Conservation (phyloP, 2,797 vertebrate genomes). For the Acrossocheilus wenchowensis region DNA sequence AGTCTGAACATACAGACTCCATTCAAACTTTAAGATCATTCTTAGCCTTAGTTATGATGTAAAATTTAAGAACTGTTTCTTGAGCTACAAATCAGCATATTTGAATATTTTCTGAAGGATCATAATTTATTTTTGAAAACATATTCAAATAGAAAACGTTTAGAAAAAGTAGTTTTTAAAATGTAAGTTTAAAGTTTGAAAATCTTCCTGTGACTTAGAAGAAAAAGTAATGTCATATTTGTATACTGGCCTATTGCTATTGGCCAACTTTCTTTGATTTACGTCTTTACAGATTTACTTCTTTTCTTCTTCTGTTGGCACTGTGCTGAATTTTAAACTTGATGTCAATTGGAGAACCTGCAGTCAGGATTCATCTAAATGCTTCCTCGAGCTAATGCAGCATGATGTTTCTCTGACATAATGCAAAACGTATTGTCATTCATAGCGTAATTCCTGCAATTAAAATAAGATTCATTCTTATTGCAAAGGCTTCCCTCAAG, state of each 20-base stretch:
- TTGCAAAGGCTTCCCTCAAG: constrained; percentile 23
- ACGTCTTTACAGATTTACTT: not conserved
- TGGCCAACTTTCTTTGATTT: not conserved
- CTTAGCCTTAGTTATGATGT: not conserved
- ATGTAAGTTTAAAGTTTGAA: not conserved
- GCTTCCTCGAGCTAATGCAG: constrained; percentile 18
- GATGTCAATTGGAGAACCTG: not conserved
- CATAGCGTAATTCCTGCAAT: constrained; percentile 2
- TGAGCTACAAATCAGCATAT: not conserved
- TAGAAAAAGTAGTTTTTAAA: not conserved
- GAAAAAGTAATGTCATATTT: not conserved
- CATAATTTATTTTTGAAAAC: not conserved
- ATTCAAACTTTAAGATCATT: not conserved
- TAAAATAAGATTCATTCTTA: constrained; percentile 31
- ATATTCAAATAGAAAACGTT: not conserved
- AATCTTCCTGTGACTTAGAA: not conserved
- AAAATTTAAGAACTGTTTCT: not conserved
- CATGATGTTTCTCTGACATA: constrained; percentile 8
- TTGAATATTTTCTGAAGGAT: not conserved
- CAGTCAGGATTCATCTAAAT: not conserved
- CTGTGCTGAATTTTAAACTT: not conserved
- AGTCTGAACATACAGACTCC: not conserved
- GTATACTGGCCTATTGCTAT: not conserved
- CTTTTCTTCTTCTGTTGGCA: not conserved
- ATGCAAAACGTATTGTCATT: not conserved